Base-by-base conservation (phyloP, 2,113 vertebrate species). In the Marmota monax region DNA sequence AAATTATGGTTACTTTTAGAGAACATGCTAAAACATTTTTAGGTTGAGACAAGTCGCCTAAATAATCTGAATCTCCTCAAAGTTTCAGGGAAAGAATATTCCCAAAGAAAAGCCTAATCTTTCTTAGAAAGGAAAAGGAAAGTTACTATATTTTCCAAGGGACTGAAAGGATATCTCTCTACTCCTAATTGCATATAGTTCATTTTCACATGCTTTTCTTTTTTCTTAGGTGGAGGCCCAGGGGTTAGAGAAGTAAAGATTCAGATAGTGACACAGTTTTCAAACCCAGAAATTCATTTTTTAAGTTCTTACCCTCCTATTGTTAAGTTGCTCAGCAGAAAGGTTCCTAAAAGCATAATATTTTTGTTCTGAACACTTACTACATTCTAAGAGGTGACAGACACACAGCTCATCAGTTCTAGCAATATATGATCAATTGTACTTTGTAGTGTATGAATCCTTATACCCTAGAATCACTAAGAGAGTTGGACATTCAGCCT, bases 1-100 rank as follows among this genome's bases (percentile, higher is more conserved):
- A 48, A 56, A 93, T 13, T 80, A 18, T 56, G 56, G 48, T 25
- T 78, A 61, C 56, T 92, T 73, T 79, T 92, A 84, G 56, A 96
- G 69, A 79, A 7, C 11, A 51, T 42, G 22, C 32, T 45, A 67
- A 76, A 76, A 85, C 67, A 77, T 16, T 56, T 39, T 42, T 48
- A 84, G 25, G 32, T 29, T 84, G 83, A 96, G 32, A 72, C 22
- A 63, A 61, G 61, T 63, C 61, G 8, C 23, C 14, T 14, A 80
- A 76, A 84, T 65, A 69, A 74, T 88, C 61, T 72, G 51, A 22
- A 91, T 88, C 9, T 22, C 17, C 72, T 14, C 51, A 91, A 61
- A 1, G 2, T 25, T 88, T 93, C 61, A 69, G 74, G 2, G 65
- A 74, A 97, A 79, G 87, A 56, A 67, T 11, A 84, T 22, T 6